These are phyloP conservation scores for Oithona nana DNA, from an alignment of 2,888 invertebrate genomes.

Conservation along the genomic window DNA sequence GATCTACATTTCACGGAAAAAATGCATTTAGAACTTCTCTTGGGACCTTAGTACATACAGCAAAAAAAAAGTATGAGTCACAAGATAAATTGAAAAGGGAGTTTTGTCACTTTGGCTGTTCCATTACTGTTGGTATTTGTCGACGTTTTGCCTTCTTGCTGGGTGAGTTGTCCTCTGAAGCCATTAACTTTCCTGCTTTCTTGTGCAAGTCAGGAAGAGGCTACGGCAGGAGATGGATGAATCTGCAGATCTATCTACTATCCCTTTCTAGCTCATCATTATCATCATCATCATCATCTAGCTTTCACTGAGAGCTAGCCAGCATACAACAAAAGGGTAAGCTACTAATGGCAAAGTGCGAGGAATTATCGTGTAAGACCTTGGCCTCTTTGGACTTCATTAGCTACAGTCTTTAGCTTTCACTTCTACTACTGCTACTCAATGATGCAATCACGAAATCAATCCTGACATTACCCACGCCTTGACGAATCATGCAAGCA, in stretches of 20 bases:
- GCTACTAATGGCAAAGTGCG: neutral
- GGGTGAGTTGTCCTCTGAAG: neutral
- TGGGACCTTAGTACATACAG: too few species aligned
- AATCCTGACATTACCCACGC: too few species aligned
- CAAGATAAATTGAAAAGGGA: neutral
- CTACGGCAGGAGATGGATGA: neutral
- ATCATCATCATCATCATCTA: neutral
- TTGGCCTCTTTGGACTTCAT: too few species aligned
- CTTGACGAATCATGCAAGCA: too few species aligned
- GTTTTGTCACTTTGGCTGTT: neutral
- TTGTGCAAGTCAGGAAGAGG: neutral
- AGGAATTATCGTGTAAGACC: too few species aligned
- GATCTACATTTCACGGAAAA: too few species aligned
- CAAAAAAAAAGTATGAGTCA: too few species aligned
- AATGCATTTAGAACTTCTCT: too few species aligned
- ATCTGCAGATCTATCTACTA: neutral
- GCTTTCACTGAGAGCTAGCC: neutral
- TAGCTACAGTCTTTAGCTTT: too few species aligned
- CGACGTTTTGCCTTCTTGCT: too few species aligned
- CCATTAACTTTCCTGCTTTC: neutral
- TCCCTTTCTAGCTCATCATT: neutral
- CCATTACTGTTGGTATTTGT: neutral
- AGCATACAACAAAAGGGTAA: neutral
- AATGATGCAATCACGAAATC: too few species aligned
- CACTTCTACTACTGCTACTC: too few species aligned